Base-by-base conservation (phyloP, 1,140 invertebrate genomes). In the Zaprionus gabonicus region DNA sequence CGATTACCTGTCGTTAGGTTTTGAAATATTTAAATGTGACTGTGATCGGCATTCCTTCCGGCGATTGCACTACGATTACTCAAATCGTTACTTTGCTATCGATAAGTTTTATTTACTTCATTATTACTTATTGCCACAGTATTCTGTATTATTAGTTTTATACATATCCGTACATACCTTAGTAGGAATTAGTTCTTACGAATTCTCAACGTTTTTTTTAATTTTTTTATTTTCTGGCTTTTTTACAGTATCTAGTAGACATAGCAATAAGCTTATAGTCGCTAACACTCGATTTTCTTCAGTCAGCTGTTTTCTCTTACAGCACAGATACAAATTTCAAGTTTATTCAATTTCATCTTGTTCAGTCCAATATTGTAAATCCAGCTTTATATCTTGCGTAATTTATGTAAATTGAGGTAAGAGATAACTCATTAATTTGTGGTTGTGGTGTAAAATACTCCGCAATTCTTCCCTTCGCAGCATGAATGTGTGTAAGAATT, bases 401-500 rank as follows among this genome's bases (percentile, higher is more conserved):
- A 28, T 20, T 9, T 53, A 25, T 56, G 25, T 15, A 76, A 66
- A 68, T 77, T 68, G 7, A 73, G 75, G 70, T 77, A 64, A 77
- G 75, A 27, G 13, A 1, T 17, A 69, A 1, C 17, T 13, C 10
- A 36, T 57, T 27, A 2, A n/a, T 9, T 9, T 4, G n/a, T 17
- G 41, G n/a, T 9, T 6, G 41, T 17, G 41, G 41, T 46, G 41
- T 0, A 17, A n/a, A 46, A 46, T 34, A 34, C 38, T 27, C n/a
- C 38, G 3, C 31, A 59, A 17, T 46, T 34, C 17, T 23, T 36
- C 12, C 9, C 51, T 51, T 51, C 66, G 23, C 79, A 90, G 86
- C 57, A 90, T 90, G 85, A 82, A 82, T 76, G 28, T 75, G 28
- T 71, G 73, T 70, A 78, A 79, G 71, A 85, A 90, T 80, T 72